Percentiles rank a stretch among this genome's conserved stretches.
phyloP scores from a whole-genome alignment of 35 echinoderm and acorn worm species.

The Amphiura filiformis region DNA sequence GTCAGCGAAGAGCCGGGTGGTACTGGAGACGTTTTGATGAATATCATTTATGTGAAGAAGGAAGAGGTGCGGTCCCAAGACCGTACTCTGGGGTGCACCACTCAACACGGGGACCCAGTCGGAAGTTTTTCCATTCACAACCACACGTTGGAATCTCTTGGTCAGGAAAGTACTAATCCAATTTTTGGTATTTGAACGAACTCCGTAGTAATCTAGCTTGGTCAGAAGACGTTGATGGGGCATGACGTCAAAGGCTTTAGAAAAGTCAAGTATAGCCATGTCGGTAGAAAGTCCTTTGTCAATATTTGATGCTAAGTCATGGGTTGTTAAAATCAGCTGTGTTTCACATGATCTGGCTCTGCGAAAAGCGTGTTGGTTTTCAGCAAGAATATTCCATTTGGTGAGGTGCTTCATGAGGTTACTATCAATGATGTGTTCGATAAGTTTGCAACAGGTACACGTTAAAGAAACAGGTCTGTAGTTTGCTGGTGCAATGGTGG shows the following conservation, averaged over 20 bases:
- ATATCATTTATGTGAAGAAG: conserved; percentile 15
- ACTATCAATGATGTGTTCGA: no score
- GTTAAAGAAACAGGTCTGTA: conserved; percentile 30
- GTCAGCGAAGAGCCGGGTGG: conserved; percentile 1
- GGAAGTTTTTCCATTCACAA: background rate
- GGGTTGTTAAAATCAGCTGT: no score
- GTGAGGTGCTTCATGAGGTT: no score
- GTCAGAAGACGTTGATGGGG: conserved; percentile 27
- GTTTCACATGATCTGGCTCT: no score
- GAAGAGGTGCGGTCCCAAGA: conserved; percentile 28
- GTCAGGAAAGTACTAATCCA: background rate
- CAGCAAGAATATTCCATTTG: no score
- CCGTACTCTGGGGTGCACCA: conserved; percentile 24
- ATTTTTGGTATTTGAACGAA: conserved; percentile 14
- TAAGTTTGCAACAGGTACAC: no score
- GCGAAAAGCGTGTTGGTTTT: no score
- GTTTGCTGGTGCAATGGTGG: conserved; percentile 28
- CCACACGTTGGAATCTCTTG: background rate
- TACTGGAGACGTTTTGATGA: background rate
- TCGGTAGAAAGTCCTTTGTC: no score
- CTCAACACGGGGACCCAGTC: background rate
- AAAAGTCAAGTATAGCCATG: conserved; percentile 33
- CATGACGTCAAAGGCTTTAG: conserved; percentile 51
- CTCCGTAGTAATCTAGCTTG: conserved; percentile 33
- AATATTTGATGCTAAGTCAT: no score